Percentiles rank a stretch among this genome's conserved stretches.
phyloP scores from a whole-genome alignment of 2,113 vertebrate genomes.

The Laterallus jamaicensis region DNA sequence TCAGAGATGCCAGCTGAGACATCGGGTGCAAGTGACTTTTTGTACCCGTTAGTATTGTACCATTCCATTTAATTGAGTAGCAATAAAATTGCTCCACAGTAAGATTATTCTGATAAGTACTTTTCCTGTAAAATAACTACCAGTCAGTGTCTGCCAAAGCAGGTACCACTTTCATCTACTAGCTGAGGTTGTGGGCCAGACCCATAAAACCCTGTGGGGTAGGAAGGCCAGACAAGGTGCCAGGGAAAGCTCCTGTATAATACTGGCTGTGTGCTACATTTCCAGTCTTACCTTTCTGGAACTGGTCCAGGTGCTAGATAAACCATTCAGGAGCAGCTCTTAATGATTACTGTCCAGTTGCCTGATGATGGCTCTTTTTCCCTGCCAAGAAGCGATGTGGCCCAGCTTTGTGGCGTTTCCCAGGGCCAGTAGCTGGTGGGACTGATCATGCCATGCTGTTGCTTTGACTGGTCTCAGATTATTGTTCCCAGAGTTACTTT shows the following conservation, averaged over 20 bases:
- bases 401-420: neutral
- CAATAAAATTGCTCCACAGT: neutral
- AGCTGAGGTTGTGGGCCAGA: fast-evolving
- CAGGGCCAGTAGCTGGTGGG: neutral
- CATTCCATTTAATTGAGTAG: neutral
- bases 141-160: neutral
- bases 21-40: neutral
- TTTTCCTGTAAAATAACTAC: neutral
- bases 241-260: fast-evolving
- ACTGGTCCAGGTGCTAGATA: neutral
- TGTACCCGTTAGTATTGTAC: neutral
- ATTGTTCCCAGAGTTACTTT: fast-evolving
- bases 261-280: neutral
- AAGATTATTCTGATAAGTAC: neutral
- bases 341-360: fast-evolving
- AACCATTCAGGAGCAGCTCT: neutral
- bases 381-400: neutral
- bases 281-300: neutral
- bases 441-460: no score
- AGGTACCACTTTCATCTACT: neutral
- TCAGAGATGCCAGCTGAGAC: neutral
- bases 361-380: neutral
- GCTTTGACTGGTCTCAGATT: neutral
- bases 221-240: neutral
- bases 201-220: fast-evolving